phyloP scores from a whole-genome alignment of 2,888 invertebrate genomes.

The Ypsolopha scabrella region DNA sequence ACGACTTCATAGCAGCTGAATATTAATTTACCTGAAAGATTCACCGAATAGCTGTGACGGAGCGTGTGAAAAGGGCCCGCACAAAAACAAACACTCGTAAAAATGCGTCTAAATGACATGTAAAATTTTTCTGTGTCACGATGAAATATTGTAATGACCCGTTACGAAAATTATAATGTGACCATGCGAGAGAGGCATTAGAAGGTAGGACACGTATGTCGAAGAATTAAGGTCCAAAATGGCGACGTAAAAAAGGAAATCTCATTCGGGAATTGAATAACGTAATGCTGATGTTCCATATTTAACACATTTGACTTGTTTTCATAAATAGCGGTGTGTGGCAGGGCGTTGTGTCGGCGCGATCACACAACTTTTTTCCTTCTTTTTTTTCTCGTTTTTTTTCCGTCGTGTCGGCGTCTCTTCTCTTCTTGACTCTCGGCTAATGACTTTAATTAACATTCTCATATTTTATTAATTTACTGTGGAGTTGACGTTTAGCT shows the following conservation, averaged over 20 bases:
- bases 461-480: conserved; percentile 55
- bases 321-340: conserved; percentile 45
- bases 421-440: conserved; percentile 42
- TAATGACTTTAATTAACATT: conserved; percentile 66
- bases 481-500: conserved; percentile 35
- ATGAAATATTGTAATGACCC: conserved; percentile 67
- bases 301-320: conserved; percentile 62
- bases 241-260: conserved; percentile 31
- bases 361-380: conserved; percentile 47
- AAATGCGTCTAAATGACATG: conserved; percentile 64
- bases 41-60: conserved; percentile 32
- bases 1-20: conserved; percentile 14
- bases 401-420: conserved; percentile 38
- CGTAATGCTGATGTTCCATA: conserved; percentile 49
- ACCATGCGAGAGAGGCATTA: conserved; percentile 56
- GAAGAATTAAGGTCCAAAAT: conserved; percentile 51
- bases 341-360: conserved; percentile 36
- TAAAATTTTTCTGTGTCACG: conserved; percentile 67
- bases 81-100: conserved; percentile 65
- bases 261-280: conserved; percentile 62
- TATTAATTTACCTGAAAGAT: conserved; percentile 40
- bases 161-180: conserved; percentile 62
- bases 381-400: conserved; percentile 25
- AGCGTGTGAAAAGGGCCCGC: conserved; percentile 48
- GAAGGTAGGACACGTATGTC: conserved; percentile 52